These are phyloP conservation scores for Acrobasis suavella DNA, from an alignment of 2,888 invertebrate genomes.

Conservation along the genomic window DNA sequence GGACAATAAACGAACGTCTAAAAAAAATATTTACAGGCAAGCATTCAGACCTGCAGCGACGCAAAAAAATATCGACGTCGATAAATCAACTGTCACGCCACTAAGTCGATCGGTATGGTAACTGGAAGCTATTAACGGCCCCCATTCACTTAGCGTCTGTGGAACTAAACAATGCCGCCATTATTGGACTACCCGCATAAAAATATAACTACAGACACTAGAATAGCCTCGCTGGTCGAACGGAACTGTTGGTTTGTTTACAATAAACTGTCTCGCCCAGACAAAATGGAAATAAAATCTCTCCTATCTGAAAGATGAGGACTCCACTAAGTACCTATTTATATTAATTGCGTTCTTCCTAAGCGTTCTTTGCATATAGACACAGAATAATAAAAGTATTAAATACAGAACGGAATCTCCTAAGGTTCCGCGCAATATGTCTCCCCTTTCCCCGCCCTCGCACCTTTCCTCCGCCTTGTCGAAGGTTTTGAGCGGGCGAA, in stretches of 20 bases:
- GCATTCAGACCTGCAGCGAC: neutral
- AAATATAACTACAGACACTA: conserved; percentile 45
- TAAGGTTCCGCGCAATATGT: too few relatives aligned
- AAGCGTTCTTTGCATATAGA: too few relatives aligned
- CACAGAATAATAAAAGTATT: too few relatives aligned
- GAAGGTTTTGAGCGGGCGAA: too few relatives aligned
- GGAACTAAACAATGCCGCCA: conserved; percentile 46
- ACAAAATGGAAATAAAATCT: neutral
- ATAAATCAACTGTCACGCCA: conserved; percentile 37
- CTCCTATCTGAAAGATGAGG: too few relatives aligned
- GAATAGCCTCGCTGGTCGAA: conserved; percentile 34
- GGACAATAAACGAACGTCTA: neutral
- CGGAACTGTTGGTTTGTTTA: conserved; percentile 28
- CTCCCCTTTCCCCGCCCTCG: too few relatives aligned
- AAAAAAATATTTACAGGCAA: neutral
- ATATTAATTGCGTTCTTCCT: too few relatives aligned
- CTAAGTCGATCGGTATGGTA: conserved; percentile 39
- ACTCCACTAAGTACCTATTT: too few relatives aligned
- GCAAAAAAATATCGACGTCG: conserved; percentile 31
- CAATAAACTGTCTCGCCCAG: neutral
- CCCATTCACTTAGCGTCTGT: conserved; percentile 41
- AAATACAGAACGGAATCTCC: too few relatives aligned
- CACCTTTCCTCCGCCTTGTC: too few relatives aligned
- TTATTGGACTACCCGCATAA: conserved; percentile 56
- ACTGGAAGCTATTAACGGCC: conserved; percentile 47